Conservation (phyloP, 2,113 vertebrate species). For the Phyllostomus hastatus region DNA sequence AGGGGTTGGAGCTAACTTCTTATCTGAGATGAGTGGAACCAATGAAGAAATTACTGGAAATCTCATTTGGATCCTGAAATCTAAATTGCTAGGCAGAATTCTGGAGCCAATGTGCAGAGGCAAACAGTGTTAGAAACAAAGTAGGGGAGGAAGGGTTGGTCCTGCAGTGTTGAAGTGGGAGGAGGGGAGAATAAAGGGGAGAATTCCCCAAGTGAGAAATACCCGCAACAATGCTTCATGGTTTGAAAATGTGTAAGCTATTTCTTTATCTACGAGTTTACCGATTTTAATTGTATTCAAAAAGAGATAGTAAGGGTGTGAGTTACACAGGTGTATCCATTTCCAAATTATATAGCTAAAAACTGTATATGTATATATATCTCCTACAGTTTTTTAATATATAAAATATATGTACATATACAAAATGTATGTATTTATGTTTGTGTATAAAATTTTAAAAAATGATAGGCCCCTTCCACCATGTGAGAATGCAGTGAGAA, state of each 20-base stretch:
- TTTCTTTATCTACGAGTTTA: background rate
- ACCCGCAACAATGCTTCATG: background rate
- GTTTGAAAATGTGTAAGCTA: background rate
- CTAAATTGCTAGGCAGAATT: background rate
- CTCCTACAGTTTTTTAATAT: background rate
- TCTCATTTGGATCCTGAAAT: slow-evolving; percentile 8
- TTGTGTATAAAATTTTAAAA: background rate
- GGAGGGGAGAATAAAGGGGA: background rate
- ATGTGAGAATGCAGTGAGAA: background rate
- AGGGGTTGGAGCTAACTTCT: background rate
- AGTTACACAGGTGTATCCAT: background rate
- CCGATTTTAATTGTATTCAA: background rate
- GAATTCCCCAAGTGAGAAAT: background rate
- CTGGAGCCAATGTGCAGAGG: background rate
- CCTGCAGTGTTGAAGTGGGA: background rate
- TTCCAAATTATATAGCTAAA: background rate
- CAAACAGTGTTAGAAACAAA: background rate
- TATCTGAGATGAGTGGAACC: background rate
- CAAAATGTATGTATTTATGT: too few species aligned
- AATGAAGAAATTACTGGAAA: background rate
- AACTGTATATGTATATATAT: background rate
- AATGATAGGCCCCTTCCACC: background rate
- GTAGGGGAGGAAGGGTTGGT: background rate
- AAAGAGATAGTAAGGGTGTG: background rate
- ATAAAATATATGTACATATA: too few species aligned